phyloP scores from a whole-genome alignment of 2,797 vertebrate genomes.

The Sebastes taczanowskii region DNA sequence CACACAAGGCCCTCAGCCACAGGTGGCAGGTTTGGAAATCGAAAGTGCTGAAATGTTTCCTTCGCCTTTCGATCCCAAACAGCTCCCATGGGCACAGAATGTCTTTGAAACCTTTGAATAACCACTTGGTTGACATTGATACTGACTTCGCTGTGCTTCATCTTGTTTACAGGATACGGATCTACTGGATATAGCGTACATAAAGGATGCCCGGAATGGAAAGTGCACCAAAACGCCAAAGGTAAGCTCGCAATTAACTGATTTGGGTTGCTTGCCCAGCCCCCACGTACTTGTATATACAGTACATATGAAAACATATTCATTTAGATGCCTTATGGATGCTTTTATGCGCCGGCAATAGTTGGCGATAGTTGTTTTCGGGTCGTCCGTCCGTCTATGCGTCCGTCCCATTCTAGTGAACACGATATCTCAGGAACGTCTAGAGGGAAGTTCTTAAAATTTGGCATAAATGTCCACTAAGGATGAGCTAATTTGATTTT shows the following conservation, averaged over 20 bases:
- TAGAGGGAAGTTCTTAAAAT: background rate
- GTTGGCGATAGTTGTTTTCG: too few species aligned
- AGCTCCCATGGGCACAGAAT: background rate
- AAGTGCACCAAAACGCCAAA: conserved; percentile 83
- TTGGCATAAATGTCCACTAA: background rate
- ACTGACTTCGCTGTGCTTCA: conserved; percentile 25
- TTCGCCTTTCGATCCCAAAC: background rate
- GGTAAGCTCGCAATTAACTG: conserved; percentile 62
- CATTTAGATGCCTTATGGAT: background rate
- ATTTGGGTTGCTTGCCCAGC: background rate
- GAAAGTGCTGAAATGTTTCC: conserved; percentile 5
- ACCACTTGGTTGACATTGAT: background rate
- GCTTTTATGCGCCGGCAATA: too few species aligned
- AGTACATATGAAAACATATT: background rate
- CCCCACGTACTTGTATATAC: background rate
- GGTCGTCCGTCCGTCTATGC: too few species aligned
- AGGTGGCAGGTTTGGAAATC: conserved; percentile 22
- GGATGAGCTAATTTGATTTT: background rate
- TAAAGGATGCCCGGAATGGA: conserved; percentile 85
- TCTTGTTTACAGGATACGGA: conserved; percentile 82
- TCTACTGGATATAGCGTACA: conserved; percentile 81
- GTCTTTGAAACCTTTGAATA: conserved; percentile 20
- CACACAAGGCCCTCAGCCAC: background rate
- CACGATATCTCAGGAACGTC: too few species aligned
- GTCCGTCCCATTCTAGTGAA: background rate